Conservation (phyloP, 2,888 invertebrate genomes). For the Cephus nigrinus region DNA sequence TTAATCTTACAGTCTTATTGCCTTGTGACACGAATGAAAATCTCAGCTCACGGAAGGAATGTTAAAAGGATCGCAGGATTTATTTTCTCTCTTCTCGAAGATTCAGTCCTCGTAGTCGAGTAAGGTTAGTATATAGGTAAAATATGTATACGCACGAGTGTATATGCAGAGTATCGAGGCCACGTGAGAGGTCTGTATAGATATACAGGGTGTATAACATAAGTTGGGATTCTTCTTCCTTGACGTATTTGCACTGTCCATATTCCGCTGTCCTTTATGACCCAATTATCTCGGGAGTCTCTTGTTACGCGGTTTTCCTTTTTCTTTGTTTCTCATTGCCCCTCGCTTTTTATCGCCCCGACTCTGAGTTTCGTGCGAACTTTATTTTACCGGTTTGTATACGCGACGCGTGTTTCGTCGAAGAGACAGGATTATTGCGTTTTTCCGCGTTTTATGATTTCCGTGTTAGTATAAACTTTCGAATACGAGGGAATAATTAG, state of each 20-base stretch:
- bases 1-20: neutral
- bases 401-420: neutral
- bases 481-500: neutral
- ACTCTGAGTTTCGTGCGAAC: neutral
- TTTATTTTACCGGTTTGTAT: neutral
- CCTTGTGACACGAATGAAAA: neutral
- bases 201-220: neutral
- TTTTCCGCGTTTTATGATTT: neutral
- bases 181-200: neutral
- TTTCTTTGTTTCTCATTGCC: neutral
- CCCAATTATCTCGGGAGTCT: neutral
- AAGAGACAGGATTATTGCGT: neutral
- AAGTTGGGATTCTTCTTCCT: neutral
- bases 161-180: conserved; percentile 1
- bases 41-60: neutral
- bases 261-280: neutral
- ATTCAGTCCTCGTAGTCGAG: neutral
- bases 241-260: conserved; percentile 2
- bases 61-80: neutral
- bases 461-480: neutral
- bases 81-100: neutral
- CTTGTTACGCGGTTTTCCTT: neutral
- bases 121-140: neutral
- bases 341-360: neutral
- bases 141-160: neutral